Percentiles rank a stretch among this genome's conserved stretches.
Conservation (phyloP, 2,888 invertebrate species). For the Acanthopleura granulata region DNA sequence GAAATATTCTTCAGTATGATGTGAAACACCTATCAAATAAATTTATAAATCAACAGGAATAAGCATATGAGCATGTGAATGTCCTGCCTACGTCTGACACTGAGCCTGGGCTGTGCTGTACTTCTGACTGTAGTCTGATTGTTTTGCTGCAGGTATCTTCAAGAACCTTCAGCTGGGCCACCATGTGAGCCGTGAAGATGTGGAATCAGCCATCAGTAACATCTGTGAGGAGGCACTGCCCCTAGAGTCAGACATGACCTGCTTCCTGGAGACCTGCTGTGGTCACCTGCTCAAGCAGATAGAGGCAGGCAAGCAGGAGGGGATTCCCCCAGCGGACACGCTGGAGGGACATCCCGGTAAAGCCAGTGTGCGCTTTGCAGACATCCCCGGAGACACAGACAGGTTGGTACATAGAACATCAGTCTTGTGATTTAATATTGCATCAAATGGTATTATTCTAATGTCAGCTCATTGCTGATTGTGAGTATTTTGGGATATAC, state of each 20-base stretch:
- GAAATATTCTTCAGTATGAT: no score
- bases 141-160: conserved; percentile 54
- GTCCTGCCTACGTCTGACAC: no score
- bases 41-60: no score
- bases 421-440: no score
- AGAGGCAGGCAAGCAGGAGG: not conserved
- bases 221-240: conserved; percentile 78
- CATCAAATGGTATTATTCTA: no score
- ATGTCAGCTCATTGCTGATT: no score
- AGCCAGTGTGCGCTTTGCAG: conserved; percentile 7
- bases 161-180: conserved; percentile 76
- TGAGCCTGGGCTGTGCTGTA: no score
- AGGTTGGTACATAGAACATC: not conserved
- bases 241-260: conserved; percentile 79
- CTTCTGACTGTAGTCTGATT: not conserved
- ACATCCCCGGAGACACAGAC: conserved; percentile 1
- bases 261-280: conserved; percentile 74
- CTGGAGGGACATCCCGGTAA: not conserved
- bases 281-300: conserved; percentile 47
- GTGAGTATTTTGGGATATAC: no score
- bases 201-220: conserved; percentile 78
- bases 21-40: no score
- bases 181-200: conserved; percentile 75
- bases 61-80: no score
- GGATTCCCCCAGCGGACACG: not conserved